Base-by-base conservation (phyloP, 2,113 vertebrate species). In the Perognathus longimembris region DNA sequence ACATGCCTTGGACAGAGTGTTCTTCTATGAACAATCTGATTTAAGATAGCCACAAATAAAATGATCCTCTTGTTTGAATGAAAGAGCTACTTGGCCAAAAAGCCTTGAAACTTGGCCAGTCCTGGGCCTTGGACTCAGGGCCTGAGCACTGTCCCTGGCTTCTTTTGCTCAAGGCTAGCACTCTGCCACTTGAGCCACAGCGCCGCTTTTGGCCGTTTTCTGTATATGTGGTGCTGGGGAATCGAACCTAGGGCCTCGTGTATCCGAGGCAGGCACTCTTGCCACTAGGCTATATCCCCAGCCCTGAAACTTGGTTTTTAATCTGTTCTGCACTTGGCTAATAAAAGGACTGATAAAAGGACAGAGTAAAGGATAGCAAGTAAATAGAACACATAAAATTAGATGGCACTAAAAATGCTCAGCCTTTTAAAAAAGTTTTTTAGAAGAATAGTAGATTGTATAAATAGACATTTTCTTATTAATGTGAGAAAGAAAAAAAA, bases 301-400 rank as follows among this genome's bases (percentile, higher is more conserved):
- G 9, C 57, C 70, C 80, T 81, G 61, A 92, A 87, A 93, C 32
- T 88, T 91, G 34, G 67, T n/a, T 71, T 90, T 96, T 81, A 84
- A 66, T 54, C 73, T 71, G 61, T 67, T 76, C 36, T 20, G 20
- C 79, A 42, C 7, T 9, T 90, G 61, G 61, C n/a, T 75, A 64
- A 66, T 54, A n/a, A n/a, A n/a, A n/a, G 74, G 84, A 74, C 26
- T 87, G 57, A 63, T 85, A 64, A 61, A 83, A 54, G 70, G 71
- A 67, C 28, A 76, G 57, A 54, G 81, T 57, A 61, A 83, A 54
- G 70, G 66, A 73, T 21, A 76, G 57, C 32, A 54, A 50, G 42
- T 45, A 42, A 45, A n/a, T 54, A 79, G 78, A 21, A 11, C 21
- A 71, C 30, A 34, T 82, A 40, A 75, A 88, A 88, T 95, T 71